A percentile compares a stretch with the other conserved stretches of the same genome.
Evolutionary conservation across 2,888 invertebrate species (phyloP).

Genomic region (Coleophora flavipennella): DNA sequence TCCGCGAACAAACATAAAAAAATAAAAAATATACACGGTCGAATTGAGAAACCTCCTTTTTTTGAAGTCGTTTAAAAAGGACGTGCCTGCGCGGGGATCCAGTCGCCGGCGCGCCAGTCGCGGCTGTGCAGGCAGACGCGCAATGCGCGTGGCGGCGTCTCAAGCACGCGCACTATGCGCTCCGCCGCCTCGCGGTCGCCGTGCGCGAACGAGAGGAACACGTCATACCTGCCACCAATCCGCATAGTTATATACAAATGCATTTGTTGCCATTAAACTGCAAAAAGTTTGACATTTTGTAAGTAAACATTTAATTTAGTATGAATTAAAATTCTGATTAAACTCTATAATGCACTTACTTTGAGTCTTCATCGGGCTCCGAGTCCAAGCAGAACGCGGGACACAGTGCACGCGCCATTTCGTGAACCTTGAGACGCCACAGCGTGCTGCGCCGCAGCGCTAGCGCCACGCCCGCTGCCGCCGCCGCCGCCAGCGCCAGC

Average conservation of each 20-base stretch:
- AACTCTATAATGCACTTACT: slow-evolving; percentile 12
- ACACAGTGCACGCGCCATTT: slow-evolving; percentile 13
- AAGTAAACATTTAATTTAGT: too few species aligned
- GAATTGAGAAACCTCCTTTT: too few species aligned
- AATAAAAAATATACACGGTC: too few species aligned
- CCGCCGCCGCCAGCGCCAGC: slow-evolving; percentile 14
- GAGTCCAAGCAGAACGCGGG: slow-evolving; percentile 4
- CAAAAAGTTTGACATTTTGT: too few species aligned
- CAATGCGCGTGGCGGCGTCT: slow-evolving; percentile 27
- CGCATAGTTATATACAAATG: too few species aligned
- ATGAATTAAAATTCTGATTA: too few species aligned
- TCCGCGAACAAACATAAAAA: too few species aligned
- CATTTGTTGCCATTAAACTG: too few species aligned
- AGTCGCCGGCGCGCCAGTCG: slow-evolving; percentile 82
- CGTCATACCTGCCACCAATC: slow-evolving; percentile 84
- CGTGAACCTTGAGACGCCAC: slow-evolving; percentile 19
- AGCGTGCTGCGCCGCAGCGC: slow-evolving; percentile 10
- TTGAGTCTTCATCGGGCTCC: slow-evolving; percentile 16
- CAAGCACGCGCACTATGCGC: slow-evolving; percentile 74
- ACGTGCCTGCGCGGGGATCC: slow-evolving; percentile 78
- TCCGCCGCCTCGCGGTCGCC: slow-evolving; percentile 79
- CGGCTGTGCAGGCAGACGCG: slow-evolving; percentile 80
- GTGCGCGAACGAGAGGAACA: slow-evolving; percentile 86
- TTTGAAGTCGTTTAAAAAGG: too few species aligned
- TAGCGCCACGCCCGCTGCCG: slow-evolving; percentile 19